Base-by-base conservation (phyloP, 23 tunicate genomes). In the Halocynthia roretzi region DNA sequence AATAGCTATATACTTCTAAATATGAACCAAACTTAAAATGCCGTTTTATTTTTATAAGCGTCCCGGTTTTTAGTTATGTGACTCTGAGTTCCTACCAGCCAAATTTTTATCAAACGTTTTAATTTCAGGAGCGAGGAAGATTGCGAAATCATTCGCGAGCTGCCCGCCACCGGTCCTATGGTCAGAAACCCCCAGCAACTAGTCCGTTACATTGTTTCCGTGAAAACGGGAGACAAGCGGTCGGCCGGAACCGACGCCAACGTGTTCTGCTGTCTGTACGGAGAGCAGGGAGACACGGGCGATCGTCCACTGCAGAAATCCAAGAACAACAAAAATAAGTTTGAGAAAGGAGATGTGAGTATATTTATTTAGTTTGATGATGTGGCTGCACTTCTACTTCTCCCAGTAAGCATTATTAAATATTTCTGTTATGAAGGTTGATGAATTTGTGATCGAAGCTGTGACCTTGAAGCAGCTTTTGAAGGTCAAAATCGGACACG, bases 251-350 rank as follows among this genome's bases (percentile, higher is more conserved):
- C 99, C 8, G 87, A 96, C 61, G 99, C 99, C 7, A 87, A 85
- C 64, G 99, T 96, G 66, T 85, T 79, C 62, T 82, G 91, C 54
- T 85, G 91, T 72, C 17, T 96, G 63, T 86, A 87, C 62, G 99
- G 99, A 53, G 84, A 82, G 6, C 93, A 85, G 62, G 99, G 99
- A 6, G 99, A 96, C 80, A 90, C 99, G 21, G 99, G 99, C 18
- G 76, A 85, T 65, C 76, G 99, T 40, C 86, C 93, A 4, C 83
- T 96, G 14, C 77, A 68, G 51, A 70, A 79, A 76, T 82, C 94
- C 48, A 83, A 79, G 62, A 85, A 75, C 21, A 80, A 75, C 85
- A 86, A 70, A 8, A 79, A 92, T 71, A 92, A 92, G 61, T 92
- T 92, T 62, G 92, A 92, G 79, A 78, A 87, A 54, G 76, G 72